Conservation (phyloP, 2,888 invertebrate genomes). For the Colostygia pectinataria region DNA sequence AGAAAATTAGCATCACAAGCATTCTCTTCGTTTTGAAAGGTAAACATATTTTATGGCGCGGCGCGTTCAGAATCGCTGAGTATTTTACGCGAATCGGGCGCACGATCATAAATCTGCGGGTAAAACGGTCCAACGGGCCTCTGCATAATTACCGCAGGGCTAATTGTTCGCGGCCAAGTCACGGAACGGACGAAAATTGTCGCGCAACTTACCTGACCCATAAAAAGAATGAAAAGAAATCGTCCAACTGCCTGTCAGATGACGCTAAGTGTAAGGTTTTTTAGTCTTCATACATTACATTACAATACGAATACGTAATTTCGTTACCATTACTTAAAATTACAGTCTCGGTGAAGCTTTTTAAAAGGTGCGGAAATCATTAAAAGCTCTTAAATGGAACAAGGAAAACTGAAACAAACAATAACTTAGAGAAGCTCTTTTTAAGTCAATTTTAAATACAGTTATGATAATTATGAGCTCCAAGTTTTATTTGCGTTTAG, state of each 20-base stretch:
- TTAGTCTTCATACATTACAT: no score
- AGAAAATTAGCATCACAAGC: conserved; percentile 10
- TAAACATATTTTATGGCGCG: conserved; percentile 37
- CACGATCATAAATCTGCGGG: conserved; percentile 56
- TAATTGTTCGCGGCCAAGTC: conserved; percentile 60
- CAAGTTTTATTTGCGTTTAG: neutral
- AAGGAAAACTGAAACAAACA: neutral
- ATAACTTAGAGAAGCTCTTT: neutral
- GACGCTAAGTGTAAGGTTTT: no score
- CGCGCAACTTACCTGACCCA: conserved; percentile 24
- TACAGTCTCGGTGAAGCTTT: neutral
- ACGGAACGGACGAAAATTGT: conserved; percentile 45
- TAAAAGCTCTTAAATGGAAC: neutral
- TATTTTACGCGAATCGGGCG: conserved; percentile 60
- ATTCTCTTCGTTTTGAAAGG: conserved; percentile 32
- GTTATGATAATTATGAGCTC: neutral
- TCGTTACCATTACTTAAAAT: no score
- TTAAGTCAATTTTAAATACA: neutral
- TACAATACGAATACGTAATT: no score
- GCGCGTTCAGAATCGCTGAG: conserved; percentile 43
- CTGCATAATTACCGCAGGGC: conserved; percentile 64
- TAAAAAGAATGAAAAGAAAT: neutral
- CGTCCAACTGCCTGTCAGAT: neutral
- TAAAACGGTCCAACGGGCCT: conserved; percentile 57
- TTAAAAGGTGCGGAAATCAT: neutral